phyloP scores from a whole-genome alignment of 2,113 vertebrate species.

The Mobula hypostoma region DNA sequence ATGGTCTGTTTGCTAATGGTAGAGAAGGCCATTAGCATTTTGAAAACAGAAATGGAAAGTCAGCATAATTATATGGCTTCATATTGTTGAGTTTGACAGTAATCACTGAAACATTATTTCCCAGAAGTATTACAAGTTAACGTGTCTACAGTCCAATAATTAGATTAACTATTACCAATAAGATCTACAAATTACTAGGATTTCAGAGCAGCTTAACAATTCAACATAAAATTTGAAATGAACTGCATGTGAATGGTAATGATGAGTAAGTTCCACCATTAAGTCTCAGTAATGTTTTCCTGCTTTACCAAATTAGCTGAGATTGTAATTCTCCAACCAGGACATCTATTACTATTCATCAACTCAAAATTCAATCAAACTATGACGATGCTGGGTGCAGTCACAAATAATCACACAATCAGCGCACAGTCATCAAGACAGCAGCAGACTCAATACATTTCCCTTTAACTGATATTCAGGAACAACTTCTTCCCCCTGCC shows the following conservation, averaged over 20 bases:
- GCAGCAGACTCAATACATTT: background rate
- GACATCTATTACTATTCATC: background rate
- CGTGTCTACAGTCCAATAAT: background rate
- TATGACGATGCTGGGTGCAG: background rate
- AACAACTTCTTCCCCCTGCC: too few relatives aligned
- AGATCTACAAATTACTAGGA: background rate
- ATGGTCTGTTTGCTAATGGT: background rate
- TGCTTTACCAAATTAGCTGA: background rate
- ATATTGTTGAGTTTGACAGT: background rate
- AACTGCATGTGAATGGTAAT: background rate
- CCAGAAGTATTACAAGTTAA: background rate
- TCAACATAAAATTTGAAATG: background rate
- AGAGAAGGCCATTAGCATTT: background rate
- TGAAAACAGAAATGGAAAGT: background rate
- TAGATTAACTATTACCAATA: background rate
- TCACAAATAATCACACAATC: background rate
- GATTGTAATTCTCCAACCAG: background rate
- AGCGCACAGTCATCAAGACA: background rate
- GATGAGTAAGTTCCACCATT: background rate
- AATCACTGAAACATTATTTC: conserved; percentile 4
- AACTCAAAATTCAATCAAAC: background rate
- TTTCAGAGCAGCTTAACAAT: background rate
- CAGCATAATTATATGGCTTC: background rate
- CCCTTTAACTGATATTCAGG: background rate
- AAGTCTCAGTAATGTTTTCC: background rate